These are phyloP conservation scores for Limnodromus scolopaceus DNA, from an alignment of 2,797 vertebrate species.

Conservation along the genomic window DNA sequence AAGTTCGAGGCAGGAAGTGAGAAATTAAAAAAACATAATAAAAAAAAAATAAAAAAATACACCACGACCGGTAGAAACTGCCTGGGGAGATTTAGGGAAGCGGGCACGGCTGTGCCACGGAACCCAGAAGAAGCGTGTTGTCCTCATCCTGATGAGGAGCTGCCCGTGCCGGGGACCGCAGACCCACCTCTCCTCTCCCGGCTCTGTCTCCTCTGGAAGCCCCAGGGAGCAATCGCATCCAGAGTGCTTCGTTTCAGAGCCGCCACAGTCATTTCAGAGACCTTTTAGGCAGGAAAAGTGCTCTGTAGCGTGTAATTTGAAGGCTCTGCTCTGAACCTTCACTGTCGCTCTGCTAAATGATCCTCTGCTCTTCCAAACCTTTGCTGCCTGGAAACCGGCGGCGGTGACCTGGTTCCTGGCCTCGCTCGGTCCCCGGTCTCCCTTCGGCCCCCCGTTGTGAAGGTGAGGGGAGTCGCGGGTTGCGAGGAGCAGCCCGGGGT, in stretches of 20 bases:
- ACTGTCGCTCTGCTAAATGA: constrained; percentile 59
- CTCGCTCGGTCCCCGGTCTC: background rate
- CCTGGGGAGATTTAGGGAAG: constrained; percentile 34
- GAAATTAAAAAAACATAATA: background rate
- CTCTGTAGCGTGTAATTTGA: constrained; percentile 71
- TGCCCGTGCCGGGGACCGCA: constrained; percentile 25
- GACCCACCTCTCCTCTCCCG: constrained; percentile 45
- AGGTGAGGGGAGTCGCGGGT: constrained; percentile 29
- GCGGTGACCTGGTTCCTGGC: constrained; percentile 55
- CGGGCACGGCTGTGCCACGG: background rate
- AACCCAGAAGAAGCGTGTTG: background rate
- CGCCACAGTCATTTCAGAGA: constrained; percentile 64
- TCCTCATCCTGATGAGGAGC: background rate
- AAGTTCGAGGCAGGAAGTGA: constrained; percentile 61
- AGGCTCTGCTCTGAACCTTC: constrained; percentile 66
- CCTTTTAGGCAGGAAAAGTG: constrained; percentile 69
- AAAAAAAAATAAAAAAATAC: background rate
- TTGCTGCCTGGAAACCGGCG: constrained; percentile 61
- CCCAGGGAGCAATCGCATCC: constrained; percentile 68
- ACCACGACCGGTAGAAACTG: background rate
- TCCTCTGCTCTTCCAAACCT: constrained; percentile 64
- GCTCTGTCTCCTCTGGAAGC: constrained; percentile 63
- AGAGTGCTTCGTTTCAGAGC: constrained; percentile 66
- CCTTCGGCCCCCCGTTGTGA: background rate
- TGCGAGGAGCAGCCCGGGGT: constrained; percentile 6